phyloP scores from a whole-genome alignment of 2,113 vertebrate species.

The Pseudopipra pipra region DNA sequence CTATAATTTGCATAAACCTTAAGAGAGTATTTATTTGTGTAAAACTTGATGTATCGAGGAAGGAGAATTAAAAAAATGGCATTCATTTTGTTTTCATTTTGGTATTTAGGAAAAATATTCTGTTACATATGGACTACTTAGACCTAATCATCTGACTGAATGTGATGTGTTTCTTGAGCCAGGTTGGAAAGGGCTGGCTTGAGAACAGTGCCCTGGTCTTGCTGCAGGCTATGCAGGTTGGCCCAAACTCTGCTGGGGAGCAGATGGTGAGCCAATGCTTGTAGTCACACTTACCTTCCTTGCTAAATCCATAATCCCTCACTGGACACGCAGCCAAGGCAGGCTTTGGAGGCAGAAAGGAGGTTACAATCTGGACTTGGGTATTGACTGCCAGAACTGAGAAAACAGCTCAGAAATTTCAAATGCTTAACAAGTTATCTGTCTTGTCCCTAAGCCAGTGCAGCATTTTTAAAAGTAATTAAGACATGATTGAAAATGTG shows the following conservation, averaged over 20 bases:
- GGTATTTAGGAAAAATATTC: slow-evolving; percentile 94
- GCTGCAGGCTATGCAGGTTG: slow-evolving; percentile 99
- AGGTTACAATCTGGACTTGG: slow-evolving; percentile 99
- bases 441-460: slow-evolving; percentile 97
- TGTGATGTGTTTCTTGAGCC: slow-evolving; percentile 93
- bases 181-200: slow-evolving; percentile 94
- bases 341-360: slow-evolving; percentile 99
- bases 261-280: slow-evolving; percentile 99
- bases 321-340: slow-evolving; percentile 99
- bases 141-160: slow-evolving; percentile 99
- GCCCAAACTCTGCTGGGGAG: slow-evolving; percentile 98
- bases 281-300: slow-evolving; percentile 99
- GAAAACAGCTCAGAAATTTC: slow-evolving; percentile 97
- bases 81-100: slow-evolving; percentile 89
- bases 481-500: slow-evolving; percentile 99
- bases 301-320: slow-evolving; percentile 99
- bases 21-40: slow-evolving; percentile 90
- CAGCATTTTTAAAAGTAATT: slow-evolving; percentile 98
- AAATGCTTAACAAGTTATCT: slow-evolving; percentile 99
- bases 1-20: slow-evolving; percentile 88
- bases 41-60: slow-evolving; percentile 85
- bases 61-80: slow-evolving; percentile 82
- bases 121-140: slow-evolving; percentile 99
- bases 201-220: slow-evolving; percentile 98
- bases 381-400: slow-evolving; percentile 93